These are phyloP conservation scores for Eulemur rufifrons DNA, from an alignment of 2,113 vertebrate species.

Conservation along the genomic window DNA sequence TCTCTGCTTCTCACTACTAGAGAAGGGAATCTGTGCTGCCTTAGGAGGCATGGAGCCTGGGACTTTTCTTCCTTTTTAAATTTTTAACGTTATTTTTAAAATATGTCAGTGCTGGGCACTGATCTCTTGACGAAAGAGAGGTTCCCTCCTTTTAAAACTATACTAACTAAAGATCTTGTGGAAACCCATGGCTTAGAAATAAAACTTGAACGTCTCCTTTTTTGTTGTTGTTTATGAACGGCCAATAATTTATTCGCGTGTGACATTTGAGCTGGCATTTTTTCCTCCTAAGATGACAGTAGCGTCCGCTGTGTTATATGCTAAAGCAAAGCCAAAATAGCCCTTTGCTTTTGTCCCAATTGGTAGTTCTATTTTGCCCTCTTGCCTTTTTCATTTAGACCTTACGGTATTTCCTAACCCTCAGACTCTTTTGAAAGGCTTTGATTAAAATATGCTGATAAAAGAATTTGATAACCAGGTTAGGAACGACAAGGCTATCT, in stretches of 20 bases:
- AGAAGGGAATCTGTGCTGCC: background rate
- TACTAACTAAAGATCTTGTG: background rate
- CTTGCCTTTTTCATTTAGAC: conserved; percentile 57
- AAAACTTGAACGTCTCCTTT: background rate
- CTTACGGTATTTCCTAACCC: conserved; percentile 69
- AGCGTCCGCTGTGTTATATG: conserved; percentile 21
- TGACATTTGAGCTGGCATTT: conserved; percentile 73
- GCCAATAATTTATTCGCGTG: conserved; percentile 73
- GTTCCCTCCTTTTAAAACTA: background rate
- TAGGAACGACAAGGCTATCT: conserved; percentile 71
- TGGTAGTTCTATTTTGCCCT: conserved; percentile 49
- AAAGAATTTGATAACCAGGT: conserved; percentile 77
- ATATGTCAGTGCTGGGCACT: background rate
- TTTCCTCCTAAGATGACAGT: conserved; percentile 59
- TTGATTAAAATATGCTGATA: conserved; percentile 76
- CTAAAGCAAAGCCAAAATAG: conserved; percentile 42
- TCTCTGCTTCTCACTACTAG: background rate
- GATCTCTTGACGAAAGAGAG: conserved; percentile 15
- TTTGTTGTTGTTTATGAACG: conserved; percentile 57
- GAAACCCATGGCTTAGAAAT: background rate
- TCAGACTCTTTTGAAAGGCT: conserved; percentile 73
- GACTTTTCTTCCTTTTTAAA: background rate
- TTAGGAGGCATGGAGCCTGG: background rate
- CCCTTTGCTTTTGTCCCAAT: conserved; percentile 56
- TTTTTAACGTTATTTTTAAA: conserved; percentile 4